A percentile compares a stretch with the other conserved stretches of the same genome.
Evolutionary conservation across 2,797 vertebrate genomes (phyloP).

Genomic region (Bradypus variegatus): DNA sequence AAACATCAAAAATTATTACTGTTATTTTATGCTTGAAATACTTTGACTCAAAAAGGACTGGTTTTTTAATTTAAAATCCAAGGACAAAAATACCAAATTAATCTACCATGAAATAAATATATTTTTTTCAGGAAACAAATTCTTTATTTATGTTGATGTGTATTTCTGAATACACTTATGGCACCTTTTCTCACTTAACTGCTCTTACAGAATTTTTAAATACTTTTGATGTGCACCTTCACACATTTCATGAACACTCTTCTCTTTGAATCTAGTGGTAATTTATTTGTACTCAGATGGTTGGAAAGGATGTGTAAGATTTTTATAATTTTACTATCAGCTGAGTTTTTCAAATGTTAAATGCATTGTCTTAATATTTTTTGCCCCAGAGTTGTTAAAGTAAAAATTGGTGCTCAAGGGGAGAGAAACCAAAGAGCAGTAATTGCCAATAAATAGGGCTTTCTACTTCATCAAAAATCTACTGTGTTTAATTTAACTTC

Average conservation of each 20-base stretch:
- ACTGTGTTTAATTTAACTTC: not conserved
- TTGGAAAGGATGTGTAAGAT: not conserved
- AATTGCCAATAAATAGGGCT: not conserved
- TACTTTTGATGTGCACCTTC: not conserved
- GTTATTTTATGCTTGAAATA: constrained; percentile 2
- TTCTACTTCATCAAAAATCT: not conserved
- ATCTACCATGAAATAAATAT: not conserved
- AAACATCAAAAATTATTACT: not conserved
- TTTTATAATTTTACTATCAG: not conserved
- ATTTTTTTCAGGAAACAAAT: constrained; percentile 14
- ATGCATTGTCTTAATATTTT: not conserved
- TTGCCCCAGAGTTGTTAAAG: not conserved
- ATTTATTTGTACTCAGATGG: not conserved
- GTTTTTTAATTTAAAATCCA: not conserved
- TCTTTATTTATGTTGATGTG: not conserved
- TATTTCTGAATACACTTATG: not conserved
- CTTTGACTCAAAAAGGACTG: not conserved
- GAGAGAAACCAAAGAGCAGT: not conserved
- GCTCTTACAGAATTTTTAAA: not conserved
- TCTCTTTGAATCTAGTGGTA: not conserved
- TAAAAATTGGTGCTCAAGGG: not conserved
- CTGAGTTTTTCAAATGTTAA: not conserved
- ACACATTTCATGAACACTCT: not conserved
- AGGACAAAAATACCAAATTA: constrained; percentile 16
- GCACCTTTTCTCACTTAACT: not conserved